Evolutionary conservation across 2,797 vertebrate genomes (phyloP).

Genomic region (Muscicapa striata): DNA sequence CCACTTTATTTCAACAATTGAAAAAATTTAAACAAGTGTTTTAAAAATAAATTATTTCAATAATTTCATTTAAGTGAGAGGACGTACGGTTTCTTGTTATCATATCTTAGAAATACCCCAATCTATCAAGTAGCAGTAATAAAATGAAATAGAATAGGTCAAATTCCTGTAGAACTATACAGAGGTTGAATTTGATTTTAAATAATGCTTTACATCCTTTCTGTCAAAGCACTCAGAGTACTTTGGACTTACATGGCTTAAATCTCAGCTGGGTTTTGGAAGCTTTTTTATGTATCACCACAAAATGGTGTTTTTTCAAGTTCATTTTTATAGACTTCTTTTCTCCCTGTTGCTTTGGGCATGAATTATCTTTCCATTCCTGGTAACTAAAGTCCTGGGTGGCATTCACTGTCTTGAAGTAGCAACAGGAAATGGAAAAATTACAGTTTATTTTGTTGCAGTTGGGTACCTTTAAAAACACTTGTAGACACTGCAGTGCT

Average conservation of each 20-base stretch:
- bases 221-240: slow-evolving; percentile 19
- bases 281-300: slow-evolving; percentile 11
- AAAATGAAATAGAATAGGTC: slow-evolving; percentile 8
- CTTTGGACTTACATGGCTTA: slow-evolving; percentile 40
- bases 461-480: not conserved
- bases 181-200: slow-evolving; percentile 20
- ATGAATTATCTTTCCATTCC: slow-evolving; percentile 50
- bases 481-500: not conserved
- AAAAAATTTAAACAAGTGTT: not conserved
- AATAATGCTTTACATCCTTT: slow-evolving; percentile 39
- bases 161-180: not conserved
- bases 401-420: slow-evolving; percentile 14
- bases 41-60: not conserved
- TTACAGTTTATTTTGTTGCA: slow-evolving; percentile 19
- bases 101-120: not conserved
- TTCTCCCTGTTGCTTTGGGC: slow-evolving; percentile 15
- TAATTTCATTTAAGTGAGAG: not conserved
- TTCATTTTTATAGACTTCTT: not conserved
- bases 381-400: slow-evolving; percentile 38
- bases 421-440: slow-evolving; percentile 35
- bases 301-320: slow-evolving; percentile 40
- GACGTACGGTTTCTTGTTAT: not conserved
- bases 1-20: not conserved
- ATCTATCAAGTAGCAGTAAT: not conserved
- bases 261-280: slow-evolving; percentile 44